Evolutionary conservation across 2,797 vertebrate species (phyloP).

Genomic region (Muscicapa striata): DNA sequence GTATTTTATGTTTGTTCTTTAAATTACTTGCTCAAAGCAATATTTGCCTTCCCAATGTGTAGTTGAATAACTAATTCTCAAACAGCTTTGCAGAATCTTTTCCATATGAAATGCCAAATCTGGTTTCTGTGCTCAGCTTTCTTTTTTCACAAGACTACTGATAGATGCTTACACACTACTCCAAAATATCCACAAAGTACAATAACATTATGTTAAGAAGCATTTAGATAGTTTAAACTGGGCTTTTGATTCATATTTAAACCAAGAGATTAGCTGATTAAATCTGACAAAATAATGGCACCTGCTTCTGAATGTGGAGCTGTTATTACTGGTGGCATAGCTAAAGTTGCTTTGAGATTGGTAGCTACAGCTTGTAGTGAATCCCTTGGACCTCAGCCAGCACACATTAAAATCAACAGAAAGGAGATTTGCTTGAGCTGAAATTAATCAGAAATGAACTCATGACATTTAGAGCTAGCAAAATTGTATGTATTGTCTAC

Average conservation of each 20-base stretch:
- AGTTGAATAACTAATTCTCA: slow-evolving; percentile 17
- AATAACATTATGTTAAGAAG: neutral
- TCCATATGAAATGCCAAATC: neutral
- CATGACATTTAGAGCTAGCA: neutral
- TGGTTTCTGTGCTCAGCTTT: neutral
- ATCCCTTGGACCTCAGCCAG: neutral
- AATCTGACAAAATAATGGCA: slow-evolving; percentile 1
- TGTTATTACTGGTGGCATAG: neutral
- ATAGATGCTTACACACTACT: neutral
- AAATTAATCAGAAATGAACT: slow-evolving; percentile 21
- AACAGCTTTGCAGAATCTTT: neutral
- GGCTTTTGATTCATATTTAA: slow-evolving; percentile 15
- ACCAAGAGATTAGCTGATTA: slow-evolving; percentile 12
- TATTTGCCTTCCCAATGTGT: slow-evolving; percentile 5
- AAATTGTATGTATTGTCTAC: neutral
- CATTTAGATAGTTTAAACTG: slow-evolving; percentile 5
- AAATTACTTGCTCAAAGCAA: slow-evolving; percentile 37
- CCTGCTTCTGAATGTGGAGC: neutral
- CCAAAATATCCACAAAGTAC: neutral
- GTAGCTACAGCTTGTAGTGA: slow-evolving; percentile 7
- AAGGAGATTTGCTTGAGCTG: neutral
- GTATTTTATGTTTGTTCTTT: slow-evolving; percentile 42
- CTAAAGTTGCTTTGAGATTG: neutral
- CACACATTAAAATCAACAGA: neutral
- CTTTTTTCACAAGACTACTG: neutral